phyloP scores from a whole-genome alignment of 2,888 invertebrate species.

The Pristionchus maxplancki region DNA sequence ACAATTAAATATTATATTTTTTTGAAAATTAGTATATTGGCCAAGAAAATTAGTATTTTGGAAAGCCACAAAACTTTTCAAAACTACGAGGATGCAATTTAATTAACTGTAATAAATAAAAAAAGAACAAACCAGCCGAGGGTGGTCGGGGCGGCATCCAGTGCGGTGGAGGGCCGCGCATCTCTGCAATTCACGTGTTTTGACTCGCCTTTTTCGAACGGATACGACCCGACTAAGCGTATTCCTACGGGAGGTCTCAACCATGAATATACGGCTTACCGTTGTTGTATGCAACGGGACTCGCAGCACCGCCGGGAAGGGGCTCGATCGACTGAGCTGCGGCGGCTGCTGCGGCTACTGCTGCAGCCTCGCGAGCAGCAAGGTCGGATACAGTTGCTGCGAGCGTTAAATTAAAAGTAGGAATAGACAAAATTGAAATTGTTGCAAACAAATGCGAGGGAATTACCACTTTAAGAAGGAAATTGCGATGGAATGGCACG shows the following conservation, averaged over 20 bases:
- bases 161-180: slow-evolving; percentile 62
- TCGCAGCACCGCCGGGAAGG: background rate
- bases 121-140: slow-evolving; percentile 30
- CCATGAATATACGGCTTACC: background rate
- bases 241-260: background rate
- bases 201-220: slow-evolving; percentile 23
- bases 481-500: background rate
- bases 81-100: no score
- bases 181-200: slow-evolving; percentile 52
- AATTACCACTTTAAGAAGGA: background rate
- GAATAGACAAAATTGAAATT: background rate
- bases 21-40: no score
- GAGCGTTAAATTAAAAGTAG: background rate
- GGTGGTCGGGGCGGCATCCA: slow-evolving; percentile 65
- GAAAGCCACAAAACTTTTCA: no score
- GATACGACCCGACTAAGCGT: background rate
- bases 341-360: background rate
- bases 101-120: background rate
- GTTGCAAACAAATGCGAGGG: background rate
- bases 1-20: background rate
- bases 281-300: slow-evolving; percentile 34
- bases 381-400: slow-evolving; percentile 26
- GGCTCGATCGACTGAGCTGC: slow-evolving; percentile 41
- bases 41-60: no score
- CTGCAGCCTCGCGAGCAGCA: slow-evolving; percentile 28